Evolutionary conservation across 2,888 invertebrate genomes (phyloP).

Genomic region (Cancer borealis): DNA sequence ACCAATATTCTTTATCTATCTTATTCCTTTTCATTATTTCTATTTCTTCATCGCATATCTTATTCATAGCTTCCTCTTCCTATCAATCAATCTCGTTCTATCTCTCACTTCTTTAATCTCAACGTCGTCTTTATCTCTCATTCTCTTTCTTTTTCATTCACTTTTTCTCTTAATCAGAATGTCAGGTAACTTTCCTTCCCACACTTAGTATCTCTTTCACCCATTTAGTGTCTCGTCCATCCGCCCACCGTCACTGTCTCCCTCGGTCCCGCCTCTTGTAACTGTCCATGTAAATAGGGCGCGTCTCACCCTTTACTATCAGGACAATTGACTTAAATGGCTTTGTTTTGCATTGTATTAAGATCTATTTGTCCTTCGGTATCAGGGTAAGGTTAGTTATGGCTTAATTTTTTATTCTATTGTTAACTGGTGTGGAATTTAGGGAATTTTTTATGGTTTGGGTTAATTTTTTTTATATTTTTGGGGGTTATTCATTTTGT

Average conservation of each 20-base stretch:
- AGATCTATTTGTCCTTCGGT: no score
- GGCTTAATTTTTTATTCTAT: no score
- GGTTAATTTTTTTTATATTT: neutral
- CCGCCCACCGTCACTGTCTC: constrained; percentile 21
- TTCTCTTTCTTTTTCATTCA: neutral
- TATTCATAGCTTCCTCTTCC: no score
- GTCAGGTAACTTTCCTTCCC: no score
- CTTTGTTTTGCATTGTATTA: neutral
- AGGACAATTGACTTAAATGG: neutral
- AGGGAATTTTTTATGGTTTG: neutral
- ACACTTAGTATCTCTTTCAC: neutral
- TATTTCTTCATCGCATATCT: no score
- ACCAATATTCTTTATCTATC: no score
- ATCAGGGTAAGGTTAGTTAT: no score
- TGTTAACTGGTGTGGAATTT: no score
- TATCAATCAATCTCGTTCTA: neutral
- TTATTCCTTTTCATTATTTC: no score
- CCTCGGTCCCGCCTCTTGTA: neutral
- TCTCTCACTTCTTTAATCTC: neutral
- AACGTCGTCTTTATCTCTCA: neutral
- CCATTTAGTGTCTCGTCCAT: neutral
- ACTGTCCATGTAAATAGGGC: neutral
- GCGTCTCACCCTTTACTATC: neutral
- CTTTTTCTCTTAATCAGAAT: neutral
- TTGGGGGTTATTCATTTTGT: neutral